Evolutionary conservation across 2,113 vertebrate species (phyloP), one percentile per base, ranked within the genome.

Genomic region (Symphodus melops): DNA sequence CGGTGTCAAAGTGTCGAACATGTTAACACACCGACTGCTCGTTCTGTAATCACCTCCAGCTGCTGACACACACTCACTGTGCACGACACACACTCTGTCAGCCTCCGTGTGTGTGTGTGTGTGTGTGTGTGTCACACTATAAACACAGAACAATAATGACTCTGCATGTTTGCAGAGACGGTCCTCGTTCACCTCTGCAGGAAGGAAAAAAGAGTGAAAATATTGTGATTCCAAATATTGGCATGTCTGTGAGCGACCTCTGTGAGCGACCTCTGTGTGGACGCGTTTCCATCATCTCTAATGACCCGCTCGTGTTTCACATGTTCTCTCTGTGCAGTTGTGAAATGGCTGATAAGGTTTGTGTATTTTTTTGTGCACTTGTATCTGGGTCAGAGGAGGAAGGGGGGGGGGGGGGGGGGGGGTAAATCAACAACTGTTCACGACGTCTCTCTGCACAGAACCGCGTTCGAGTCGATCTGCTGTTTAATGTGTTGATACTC

Each of bases 141-240:
- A 91, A 89, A 89, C 88, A 67, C 37, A 68, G 55, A 75, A 49
- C 68, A 60, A 57, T 80, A 36, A 77, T 72, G 9, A 65, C 66
- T 54, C 54, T 19, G 75, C 56, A 13, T 41, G 63, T 84, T 66
- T 81, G 44, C 0, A 21, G 21, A 12, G 28, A 4, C 46, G 2
- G 14, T 75, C 72, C 69, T 72, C 60, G 36, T 77, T 72, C 49
- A 63, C 56, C 60, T 61, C 82, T 56, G 19, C 0, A 48, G 28
- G 28, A 33, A 83, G 82, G n/a, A n/a, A 84, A 80, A 80, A 80
- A 79, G 66, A 21, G 54, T 9, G 3, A 70, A 78, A 87, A 81
- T 77, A 87, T 85, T 85, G 85, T 81, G 67, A 83, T 17, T 85
- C 44, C 17, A 89, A 87, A 85, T 65, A 83, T 63, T 76, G 37